A percentile compares a stretch with the other conserved stretches of the same genome.
Evolutionary conservation across 2,797 vertebrate genomes (phyloP).

Genomic region (Manis javanica): DNA sequence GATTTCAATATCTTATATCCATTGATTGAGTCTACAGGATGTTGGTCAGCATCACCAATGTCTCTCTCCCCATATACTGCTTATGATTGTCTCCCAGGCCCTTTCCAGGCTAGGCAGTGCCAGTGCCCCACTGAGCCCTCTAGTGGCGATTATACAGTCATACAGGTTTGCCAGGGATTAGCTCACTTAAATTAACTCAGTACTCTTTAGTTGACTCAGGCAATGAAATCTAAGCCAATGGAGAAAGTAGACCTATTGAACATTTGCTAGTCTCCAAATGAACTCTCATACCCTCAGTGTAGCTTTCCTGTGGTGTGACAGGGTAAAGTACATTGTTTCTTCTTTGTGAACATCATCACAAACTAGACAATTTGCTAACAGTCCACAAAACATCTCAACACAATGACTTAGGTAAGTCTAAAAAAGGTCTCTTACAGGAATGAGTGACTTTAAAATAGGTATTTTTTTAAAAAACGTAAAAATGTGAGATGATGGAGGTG

Average conservation of each 20-base stretch:
- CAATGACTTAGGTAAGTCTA: not conserved
- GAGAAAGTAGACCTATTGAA: not conserved
- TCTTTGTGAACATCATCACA: not conserved
- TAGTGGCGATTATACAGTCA: slow-evolving; percentile 25
- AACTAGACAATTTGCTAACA: not conserved
- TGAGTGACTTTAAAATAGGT: not conserved
- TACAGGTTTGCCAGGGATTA: not conserved
- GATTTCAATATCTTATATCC: not conserved
- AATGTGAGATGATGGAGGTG: not conserved
- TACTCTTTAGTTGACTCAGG: not conserved
- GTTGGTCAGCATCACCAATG: not conserved
- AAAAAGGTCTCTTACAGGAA: not conserved
- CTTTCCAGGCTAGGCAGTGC: not conserved
- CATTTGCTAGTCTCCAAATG: not conserved
- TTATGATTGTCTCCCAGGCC: not conserved
- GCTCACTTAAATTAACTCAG: not conserved
- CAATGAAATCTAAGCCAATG: not conserved
- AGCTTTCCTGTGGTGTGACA: not conserved
- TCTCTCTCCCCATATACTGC: not conserved
- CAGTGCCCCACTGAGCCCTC: slow-evolving; percentile 27
- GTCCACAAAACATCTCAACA: not conserved
- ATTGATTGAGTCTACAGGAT: not conserved
- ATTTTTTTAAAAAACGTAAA: not conserved
- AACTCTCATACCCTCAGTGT: not conserved
- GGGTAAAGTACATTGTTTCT: not conserved